Base-by-base conservation (phyloP, 2,888 invertebrate species). In the Phyllotreta cruciferae region DNA sequence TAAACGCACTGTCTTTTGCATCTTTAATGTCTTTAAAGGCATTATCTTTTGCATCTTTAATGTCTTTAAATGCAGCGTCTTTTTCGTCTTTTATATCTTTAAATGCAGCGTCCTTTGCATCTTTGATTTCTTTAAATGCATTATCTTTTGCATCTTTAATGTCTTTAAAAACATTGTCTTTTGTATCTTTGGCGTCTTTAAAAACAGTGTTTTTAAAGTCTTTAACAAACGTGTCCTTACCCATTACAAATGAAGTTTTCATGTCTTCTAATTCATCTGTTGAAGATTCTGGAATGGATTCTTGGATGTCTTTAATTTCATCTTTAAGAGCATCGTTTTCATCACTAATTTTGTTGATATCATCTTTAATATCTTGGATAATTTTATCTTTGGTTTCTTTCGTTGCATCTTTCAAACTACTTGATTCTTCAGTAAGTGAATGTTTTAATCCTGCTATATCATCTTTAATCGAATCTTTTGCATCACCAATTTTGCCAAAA, bases 341-440 rank as follows among this genome's bases (percentile, higher is more conserved):
- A 24, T 24, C 24, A 24, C 4, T 4, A 24, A 24, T 1, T 24
- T 24, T 24, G 24, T 24, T 24, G 24, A 24, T 4, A 24, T 24
- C 4, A 24, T 24, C 24, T 24, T 24, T 24, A 24, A 24, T 4
- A 24, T 4, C 24, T 24, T 24, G 2, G 2, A 24, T 4, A 24
- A 24, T 63, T 60, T 68, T 64, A 52, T 62, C 65, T 39, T 60
- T 53, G 1, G 53, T 57, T 57, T 58, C 60, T 41, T 44, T 38
- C 55, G 53, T 49, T 4, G 62, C 60, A 24, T 24, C 37, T 6
- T 8, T 7, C 34, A 53, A 10, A 37, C 4, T 24, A 1, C 2
- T 4, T 24, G 24, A 3, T 3, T 37, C 39, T 41, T 53, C 10
- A 24, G 60, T 53, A 10, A 62, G 14, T 35, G 39, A 47, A 10